A percentile compares a stretch with the other conserved stretches of the same genome.
Evolutionary conservation across 2,797 vertebrate species (phyloP).

Genomic region (Chelon auratus): DNA sequence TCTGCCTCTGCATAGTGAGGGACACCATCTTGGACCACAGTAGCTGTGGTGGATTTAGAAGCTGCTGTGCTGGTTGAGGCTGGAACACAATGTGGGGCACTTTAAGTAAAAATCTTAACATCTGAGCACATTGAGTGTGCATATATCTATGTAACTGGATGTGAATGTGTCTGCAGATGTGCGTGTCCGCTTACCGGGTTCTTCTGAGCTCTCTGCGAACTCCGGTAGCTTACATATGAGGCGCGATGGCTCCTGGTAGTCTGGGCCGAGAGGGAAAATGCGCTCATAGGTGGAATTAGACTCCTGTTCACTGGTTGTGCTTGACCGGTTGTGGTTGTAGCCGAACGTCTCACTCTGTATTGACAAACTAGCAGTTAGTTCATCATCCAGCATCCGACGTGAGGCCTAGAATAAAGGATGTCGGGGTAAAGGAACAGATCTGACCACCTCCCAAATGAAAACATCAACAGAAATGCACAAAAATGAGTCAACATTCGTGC

Average conservation of each 20-base stretch:
- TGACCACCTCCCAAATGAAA: slow-evolving; percentile 37
- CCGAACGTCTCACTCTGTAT: slow-evolving; percentile 96
- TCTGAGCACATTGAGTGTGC: background rate
- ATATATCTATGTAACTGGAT: background rate
- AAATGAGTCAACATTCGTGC: background rate
- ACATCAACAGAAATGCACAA: slow-evolving; percentile 10
- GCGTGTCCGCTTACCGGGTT: slow-evolving; percentile 85
- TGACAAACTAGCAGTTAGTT: slow-evolving; percentile 97
- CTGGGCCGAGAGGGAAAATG: slow-evolving; percentile 94
- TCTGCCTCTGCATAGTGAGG: slow-evolving; percentile 98
- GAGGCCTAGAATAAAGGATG: slow-evolving; percentile 88
- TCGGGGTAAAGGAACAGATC: slow-evolving; percentile 62
- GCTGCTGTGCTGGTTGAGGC: slow-evolving; percentile 75
- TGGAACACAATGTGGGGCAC: slow-evolving; percentile 50
- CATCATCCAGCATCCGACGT: slow-evolving; percentile 95
- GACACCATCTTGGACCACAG: slow-evolving; percentile 86
- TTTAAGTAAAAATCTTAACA: background rate
- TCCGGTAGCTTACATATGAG: slow-evolving; percentile 94
- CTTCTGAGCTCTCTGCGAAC: slow-evolving; percentile 89
- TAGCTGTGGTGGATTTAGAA: slow-evolving; percentile 83
- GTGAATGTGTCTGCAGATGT: background rate
- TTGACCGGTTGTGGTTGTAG: slow-evolving; percentile 90
- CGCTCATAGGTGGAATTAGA: slow-evolving; percentile 95
- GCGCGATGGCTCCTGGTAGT: slow-evolving; percentile 97
- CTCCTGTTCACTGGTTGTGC: slow-evolving; percentile 90